These are phyloP conservation scores for Phodopus roborovskii DNA, from an alignment of 2,113 vertebrate species.

Conservation along the genomic window DNA sequence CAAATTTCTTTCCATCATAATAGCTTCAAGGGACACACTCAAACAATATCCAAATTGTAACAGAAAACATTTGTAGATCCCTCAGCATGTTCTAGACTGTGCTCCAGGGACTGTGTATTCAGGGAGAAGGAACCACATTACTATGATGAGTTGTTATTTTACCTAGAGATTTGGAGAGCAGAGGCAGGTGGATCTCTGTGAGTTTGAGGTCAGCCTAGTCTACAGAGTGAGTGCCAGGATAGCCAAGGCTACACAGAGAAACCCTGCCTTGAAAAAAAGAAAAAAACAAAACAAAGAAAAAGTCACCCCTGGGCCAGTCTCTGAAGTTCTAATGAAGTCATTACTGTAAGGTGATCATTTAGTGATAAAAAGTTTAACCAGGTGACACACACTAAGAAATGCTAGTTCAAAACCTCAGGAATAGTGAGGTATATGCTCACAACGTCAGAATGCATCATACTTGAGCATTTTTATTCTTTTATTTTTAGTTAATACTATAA, in stretches of 20 bases:
- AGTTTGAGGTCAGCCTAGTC: no score
- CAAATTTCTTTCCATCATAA: background rate
- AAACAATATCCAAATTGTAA: background rate
- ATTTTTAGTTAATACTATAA: slow-evolving; percentile 1
- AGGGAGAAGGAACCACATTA: background rate
- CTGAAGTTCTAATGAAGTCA: background rate
- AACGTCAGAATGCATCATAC: background rate
- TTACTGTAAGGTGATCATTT: background rate
- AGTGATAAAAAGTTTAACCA: background rate
- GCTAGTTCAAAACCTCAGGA: background rate
- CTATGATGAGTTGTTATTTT: background rate
- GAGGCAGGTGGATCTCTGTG: no score
- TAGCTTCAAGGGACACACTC: background rate
- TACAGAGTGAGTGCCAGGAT: no score
- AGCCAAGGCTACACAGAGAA: no score
- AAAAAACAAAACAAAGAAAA: background rate
- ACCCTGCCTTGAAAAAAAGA: no score
- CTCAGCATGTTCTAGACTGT: background rate
- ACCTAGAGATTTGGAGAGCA: background rate
- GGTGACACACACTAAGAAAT: background rate
- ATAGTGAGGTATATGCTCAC: background rate
- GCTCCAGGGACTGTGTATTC: background rate
- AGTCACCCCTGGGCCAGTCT: background rate
- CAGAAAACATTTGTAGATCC: background rate
- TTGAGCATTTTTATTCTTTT: background rate